phyloP scores from a whole-genome alignment of 2,888 invertebrate genomes.

The Yponomeuta evonymella region DNA sequence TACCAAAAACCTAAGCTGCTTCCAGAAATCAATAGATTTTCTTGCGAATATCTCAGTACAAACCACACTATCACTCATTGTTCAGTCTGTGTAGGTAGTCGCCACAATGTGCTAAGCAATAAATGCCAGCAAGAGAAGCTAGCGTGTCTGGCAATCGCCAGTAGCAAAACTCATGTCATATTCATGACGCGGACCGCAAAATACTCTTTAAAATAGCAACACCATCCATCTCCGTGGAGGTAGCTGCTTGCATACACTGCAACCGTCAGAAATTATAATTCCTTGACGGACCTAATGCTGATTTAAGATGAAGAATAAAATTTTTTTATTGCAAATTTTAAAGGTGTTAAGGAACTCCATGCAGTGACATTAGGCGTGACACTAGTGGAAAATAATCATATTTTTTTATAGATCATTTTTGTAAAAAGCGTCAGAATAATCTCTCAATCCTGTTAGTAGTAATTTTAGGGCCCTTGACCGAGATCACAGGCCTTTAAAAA shows the following conservation, averaged over 20 bases:
- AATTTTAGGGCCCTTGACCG: no score
- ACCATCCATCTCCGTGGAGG: conserved; percentile 35
- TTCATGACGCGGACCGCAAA: conserved; percentile 46
- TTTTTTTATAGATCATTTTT: no score
- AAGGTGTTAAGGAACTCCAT: no score
- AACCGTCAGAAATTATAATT: background rate
- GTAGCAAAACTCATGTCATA: conserved; percentile 43
- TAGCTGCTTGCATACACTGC: background rate
- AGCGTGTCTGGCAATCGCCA: conserved; percentile 1
- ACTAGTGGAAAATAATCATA: no score
- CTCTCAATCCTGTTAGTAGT: no score
- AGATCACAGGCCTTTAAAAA: no score
- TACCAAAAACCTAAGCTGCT: background rate
- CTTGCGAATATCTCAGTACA: background rate
- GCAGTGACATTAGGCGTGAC: no score
- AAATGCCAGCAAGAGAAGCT: background rate
- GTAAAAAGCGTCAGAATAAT: no score
- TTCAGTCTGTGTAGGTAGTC: background rate
- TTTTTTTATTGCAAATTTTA: no score
- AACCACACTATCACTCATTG: background rate
- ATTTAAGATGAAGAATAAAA: no score
- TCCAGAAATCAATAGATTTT: background rate
- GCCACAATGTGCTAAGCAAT: background rate
- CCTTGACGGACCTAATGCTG: no score
- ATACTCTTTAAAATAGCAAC: conserved; percentile 34